phyloP scores from a whole-genome alignment of 2,888 invertebrate species.

The Gortyna flavago region DNA sequence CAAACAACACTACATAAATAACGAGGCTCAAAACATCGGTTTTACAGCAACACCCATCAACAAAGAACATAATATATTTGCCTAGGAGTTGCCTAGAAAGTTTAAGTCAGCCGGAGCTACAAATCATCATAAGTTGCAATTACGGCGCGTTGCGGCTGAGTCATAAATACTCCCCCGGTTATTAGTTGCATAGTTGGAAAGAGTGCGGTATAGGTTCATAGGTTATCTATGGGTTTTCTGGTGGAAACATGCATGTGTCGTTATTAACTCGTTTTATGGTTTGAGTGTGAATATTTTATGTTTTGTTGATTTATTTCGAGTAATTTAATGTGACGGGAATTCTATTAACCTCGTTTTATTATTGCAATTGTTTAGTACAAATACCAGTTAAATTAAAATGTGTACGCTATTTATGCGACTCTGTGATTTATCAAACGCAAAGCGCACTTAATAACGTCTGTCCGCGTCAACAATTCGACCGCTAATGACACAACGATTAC shows the following conservation, averaged over 20 bases:
- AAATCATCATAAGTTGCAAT: constrained; percentile 88
- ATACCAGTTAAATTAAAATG: not conserved
- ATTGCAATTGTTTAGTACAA: constrained; percentile 13
- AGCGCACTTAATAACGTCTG: constrained; percentile 28
- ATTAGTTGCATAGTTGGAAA: constrained; percentile 86
- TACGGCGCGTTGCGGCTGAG: constrained; percentile 75
- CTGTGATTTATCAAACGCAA: constrained; percentile 32
- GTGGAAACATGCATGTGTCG: constrained; percentile 20
- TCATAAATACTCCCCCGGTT: constrained; percentile 81
- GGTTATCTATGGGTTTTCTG: constrained; percentile 66
- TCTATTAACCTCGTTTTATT: constrained; percentile 14
- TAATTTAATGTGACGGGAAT: constrained; percentile 13
- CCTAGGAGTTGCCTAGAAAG: constrained; percentile 69
- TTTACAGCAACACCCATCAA: constrained; percentile 54
- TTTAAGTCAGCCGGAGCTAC: constrained; percentile 78
- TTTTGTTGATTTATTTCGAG: constrained; percentile 15
- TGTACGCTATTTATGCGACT: constrained; percentile 23
- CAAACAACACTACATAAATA: constrained; percentile 39
- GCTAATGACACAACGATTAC: constrained; percentile 52
- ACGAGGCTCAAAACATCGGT: constrained; percentile 40
- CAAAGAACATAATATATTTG: constrained; percentile 59
- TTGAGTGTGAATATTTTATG: constrained; percentile 24
- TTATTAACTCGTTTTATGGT: constrained; percentile 46
- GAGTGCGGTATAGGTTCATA: constrained; percentile 72
- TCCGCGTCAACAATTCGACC: constrained; percentile 37